phyloP scores from a whole-genome alignment of 2,113 vertebrate genomes.

The Hippocampus guttulatus region DNA sequence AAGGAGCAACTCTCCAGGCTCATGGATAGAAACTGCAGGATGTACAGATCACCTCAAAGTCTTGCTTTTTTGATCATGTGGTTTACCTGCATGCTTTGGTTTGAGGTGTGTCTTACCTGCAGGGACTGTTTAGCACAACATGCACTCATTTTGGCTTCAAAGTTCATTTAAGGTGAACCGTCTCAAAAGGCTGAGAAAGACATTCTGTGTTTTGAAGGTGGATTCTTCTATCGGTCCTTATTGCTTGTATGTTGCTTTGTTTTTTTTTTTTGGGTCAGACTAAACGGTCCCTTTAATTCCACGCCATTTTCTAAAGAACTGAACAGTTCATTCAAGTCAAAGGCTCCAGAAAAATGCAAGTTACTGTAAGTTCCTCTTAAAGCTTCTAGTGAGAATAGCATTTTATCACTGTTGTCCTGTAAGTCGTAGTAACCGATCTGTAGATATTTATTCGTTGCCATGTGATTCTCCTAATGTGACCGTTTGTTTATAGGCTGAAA shows the following conservation, averaged over 20 bases:
- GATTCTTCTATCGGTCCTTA: slow-evolving; percentile 18
- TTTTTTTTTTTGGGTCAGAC: slow-evolving; percentile 32
- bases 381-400: slow-evolving; percentile 65
- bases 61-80: neutral
- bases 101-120: slow-evolving; percentile 2
- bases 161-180: neutral
- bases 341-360: slow-evolving; percentile 26
- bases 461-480: slow-evolving; percentile 69
- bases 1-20: slow-evolving; percentile 1
- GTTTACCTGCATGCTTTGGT: slow-evolving; percentile 14
- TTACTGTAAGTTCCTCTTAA: slow-evolving; percentile 53
- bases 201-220: slow-evolving; percentile 22
- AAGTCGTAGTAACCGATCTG: slow-evolving; percentile 64
- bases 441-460: slow-evolving; percentile 70
- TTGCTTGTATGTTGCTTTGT: slow-evolving; percentile 20
- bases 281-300: slow-evolving; percentile 12
- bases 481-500: slow-evolving; percentile 68
- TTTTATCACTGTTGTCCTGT: slow-evolving; percentile 70
- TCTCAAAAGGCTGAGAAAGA: neutral
- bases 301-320: slow-evolving; percentile 3
- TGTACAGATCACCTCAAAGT: slow-evolving; percentile 10
- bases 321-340: slow-evolving; percentile 21
- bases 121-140: slow-evolving; percentile 7
- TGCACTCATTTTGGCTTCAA: neutral
- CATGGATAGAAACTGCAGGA: neutral